Evolutionary conservation across 2,888 invertebrate species (phyloP).

Genomic region (Carcina quercana): DNA sequence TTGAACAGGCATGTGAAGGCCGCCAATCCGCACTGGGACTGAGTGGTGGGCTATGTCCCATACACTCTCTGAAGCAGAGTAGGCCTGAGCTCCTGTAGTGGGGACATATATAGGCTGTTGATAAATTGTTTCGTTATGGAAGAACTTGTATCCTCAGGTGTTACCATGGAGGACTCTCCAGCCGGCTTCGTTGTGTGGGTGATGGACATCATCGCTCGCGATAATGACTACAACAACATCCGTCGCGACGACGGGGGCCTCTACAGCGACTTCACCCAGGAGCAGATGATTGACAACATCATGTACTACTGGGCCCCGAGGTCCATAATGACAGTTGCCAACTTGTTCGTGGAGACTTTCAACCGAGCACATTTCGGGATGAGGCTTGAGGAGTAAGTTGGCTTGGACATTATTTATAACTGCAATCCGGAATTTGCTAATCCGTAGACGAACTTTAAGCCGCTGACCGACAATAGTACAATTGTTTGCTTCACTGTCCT

Average conservation of each 20-base stretch:
- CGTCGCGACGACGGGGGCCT: constrained; percentile 76
- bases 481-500: too few relatives aligned
- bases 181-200: constrained; percentile 87
- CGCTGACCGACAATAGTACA: too few relatives aligned
- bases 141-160: constrained; percentile 67
- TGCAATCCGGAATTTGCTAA: too few relatives aligned
- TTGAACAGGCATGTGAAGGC: too few relatives aligned
- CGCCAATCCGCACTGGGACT: too few relatives aligned
- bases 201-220: constrained; percentile 83
- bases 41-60: too few relatives aligned
- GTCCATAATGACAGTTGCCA: background rate
- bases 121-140: too few relatives aligned
- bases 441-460: too few relatives aligned
- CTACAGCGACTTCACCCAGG: background rate
- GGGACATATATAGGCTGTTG: too few relatives aligned
- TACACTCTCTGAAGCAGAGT: too few relatives aligned
- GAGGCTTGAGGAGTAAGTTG: background rate
- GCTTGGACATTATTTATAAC: too few relatives aligned
- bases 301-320: background rate
- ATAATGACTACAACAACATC: background rate
- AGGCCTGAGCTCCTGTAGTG: too few relatives aligned
- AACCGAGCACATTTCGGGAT: background rate
- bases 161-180: constrained; percentile 82
- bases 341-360: background rate
- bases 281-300: background rate